Base-by-base conservation (phyloP, 2,888 invertebrate species). In the Hirtodrosophila confusa region DNA sequence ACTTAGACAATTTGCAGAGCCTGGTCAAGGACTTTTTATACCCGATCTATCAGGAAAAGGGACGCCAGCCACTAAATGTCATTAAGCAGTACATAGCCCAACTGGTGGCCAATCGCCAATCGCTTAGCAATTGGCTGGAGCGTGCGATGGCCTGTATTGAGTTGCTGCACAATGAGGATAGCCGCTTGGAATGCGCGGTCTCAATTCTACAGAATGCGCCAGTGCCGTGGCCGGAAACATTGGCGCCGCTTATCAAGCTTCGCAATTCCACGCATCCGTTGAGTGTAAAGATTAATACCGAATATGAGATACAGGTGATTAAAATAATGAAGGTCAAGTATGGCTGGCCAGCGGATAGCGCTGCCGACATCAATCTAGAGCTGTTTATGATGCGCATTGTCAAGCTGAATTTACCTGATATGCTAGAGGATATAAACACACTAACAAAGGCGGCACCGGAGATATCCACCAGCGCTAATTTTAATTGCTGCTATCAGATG, bases 291-390 rank as follows among this genome's bases (percentile, higher is more conserved):
- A 92, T 92, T 33, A 88, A 86, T 50, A 88, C 87, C 0, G 90
- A 91, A 73, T 90, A 90, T 57, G 91, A 92, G 63, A 86, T 90
- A 33, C 92, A 92, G 79, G 88, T 88, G 7, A 90, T 92, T 6
- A 92, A 92, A 80, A 90, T 91, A 11, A 90, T 92, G 86, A 91
- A 91, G 75, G 86, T 86, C 0, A 92, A 92, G 74, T 92, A 92
- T 57, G 90, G 89, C 31, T 92, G 92, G 91, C 88, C 90, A 2
- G 87, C 88, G 0, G 89, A 91, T 56, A 80, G 82, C 24, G 75
- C 85, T 4, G 70, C 78, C 0, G 88, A 90, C 45, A 83, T 86
- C 12, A 89, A 90, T 65, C 80, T 91, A 44, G 89, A 89, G 70
- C 75, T 91, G 6, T 89, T 90, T 23, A 84, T 90, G 70, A 89